Base-by-base conservation (phyloP, 2,888 invertebrate genomes). In the Drosophila neonasuta region DNA sequence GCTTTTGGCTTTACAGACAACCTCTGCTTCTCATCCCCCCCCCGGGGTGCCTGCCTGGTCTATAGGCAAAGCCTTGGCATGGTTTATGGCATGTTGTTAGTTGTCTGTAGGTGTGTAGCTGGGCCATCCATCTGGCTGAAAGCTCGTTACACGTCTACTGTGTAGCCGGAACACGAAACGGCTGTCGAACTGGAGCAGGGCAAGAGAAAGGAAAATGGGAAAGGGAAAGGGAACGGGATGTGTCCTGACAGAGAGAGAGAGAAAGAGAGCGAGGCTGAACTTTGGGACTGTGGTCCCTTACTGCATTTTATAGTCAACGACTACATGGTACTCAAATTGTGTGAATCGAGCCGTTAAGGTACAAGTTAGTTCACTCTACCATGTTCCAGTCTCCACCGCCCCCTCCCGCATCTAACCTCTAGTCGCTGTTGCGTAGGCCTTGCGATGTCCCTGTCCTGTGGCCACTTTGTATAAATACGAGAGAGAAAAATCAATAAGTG, bases 291-390 rank as follows among this genome's bases (percentile, higher is more conserved):
- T 32, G 58, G 24, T 51, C 45, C 60, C 63, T 54, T 41, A 79
- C 55, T 83, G 86, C 86, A 86, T 86, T 86, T 84, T 82, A 86
- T 81, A 81, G 79, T 74, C 74, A 57, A 51, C 77, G 67, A 70
- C 82, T 84, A 83, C 85, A 86, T 78, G 84, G 54, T 71, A 81
- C 82, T 86, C 83, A 83, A 83, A 83, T 83, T 83, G 87, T 86
- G 83, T 83, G 83, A 83, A 83, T 82, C 87, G 85, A 86, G 87
- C 85, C 83, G 87, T 83, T 84, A 85, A 86, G 83, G 85, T 81
- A 86, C 83, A 82, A 86, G 85, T 84, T 86, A 84, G 81, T 86
- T 81, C 86, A 86, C 86, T 86, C 83, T 81, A 86, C 80, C 81
- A 83, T 81, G 71, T 52, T 75, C 39, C 55, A 63, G 59, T n/a